Base-by-base conservation (phyloP, 2,797 vertebrate species). In the Ctenopoma multispine region DNA sequence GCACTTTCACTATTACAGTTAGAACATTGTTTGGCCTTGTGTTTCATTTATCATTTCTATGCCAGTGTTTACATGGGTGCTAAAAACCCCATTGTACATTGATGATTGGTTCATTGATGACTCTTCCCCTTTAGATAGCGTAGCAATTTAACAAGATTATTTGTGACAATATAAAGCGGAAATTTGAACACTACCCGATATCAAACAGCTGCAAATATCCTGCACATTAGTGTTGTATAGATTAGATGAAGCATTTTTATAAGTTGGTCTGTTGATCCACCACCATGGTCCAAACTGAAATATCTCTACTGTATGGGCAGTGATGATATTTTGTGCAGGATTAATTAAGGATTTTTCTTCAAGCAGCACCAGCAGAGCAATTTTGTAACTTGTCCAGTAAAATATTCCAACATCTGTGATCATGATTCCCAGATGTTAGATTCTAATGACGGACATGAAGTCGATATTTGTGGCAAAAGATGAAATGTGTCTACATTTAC, bases 11-110 rank as follows among this genome's bases (percentile, higher is more conserved):
- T 18, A 23, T 57, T 44, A 51, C 31, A 62, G 27, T 40, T 60
- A 40, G 40, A 58, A 27, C 56, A 29, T 21, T 20, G 12, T 49
- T 21, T 58, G 50, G 18, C 47, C 23, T 68, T 11, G 21, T 23
- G 51, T 65, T 62, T 43, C 24, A 64, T 62, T 72, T 27, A 41
- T 63, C 48, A 60, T 47, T 20, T 60, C 10, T 40, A 23, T 61
- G 27, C 23, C 43, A 44, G 18, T 27, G 20, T 43, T 60, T 20
- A 47, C 11, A 51, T 46, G 11, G 51, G 10, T 38, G 17, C 20
- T 50, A 36, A 50, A 69, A 3, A 40, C 38, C 18, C 8, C 48
- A 15, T 18, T 34, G 43, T n/a, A 49, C 48, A 36, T 60, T 65
- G 54, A 20, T 11, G 36, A 43, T 55, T 36, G 23, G 20, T 63